Base-by-base conservation (phyloP, 2,888 invertebrate genomes). In the Eurytoma californica region DNA sequence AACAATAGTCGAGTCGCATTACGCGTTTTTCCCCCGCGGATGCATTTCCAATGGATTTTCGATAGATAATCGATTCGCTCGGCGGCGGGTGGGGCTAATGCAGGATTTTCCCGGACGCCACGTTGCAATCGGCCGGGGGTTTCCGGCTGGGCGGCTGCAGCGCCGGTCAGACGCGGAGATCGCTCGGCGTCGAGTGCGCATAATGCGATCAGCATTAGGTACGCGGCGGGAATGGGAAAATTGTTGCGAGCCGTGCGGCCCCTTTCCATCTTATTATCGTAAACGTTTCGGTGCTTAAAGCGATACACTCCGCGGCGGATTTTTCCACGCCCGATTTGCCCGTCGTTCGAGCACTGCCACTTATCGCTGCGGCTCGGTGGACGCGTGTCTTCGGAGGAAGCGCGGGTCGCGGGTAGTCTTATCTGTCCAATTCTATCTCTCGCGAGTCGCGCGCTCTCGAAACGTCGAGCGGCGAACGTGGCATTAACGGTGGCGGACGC, bases 141-240 rank as follows among this genome's bases (percentile, higher is more conserved):
- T n/a, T 69, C n/a, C 57, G 16, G 5, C 12, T 30, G 7, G 30
- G 39, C 39, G 24, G 39, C 39, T 7, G 39, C 14, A 14, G 60
- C 12, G 13, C 39, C 51, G 28, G 20, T 28, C 49, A 39, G 9
- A 24, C 4, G 30, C 63, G 39, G 53, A 53, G 63, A 72, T 72
- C 72, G 72, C 20, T 63, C 72, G 20, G 39, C 63, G 63, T 55
- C 73, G 73, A 66, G 66, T 55, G 66, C 39, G 39, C 65, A 58
- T 57, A 72, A 72, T 72, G 39, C 18, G 63, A 63, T 73, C 65
- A 49, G 49, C 73, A 49, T 73, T 73, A n/a, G n/a, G n/a, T n/a
- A 66, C 47, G n/a, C 66, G 16, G 53, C n/a, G 24, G 39, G 28
- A 16, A 57, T 66, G 47, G 65, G 73, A 73, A 73, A 66, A 73